phyloP scores from a whole-genome alignment of 2,888 invertebrate genomes.

The Ornithoptera priamus region DNA sequence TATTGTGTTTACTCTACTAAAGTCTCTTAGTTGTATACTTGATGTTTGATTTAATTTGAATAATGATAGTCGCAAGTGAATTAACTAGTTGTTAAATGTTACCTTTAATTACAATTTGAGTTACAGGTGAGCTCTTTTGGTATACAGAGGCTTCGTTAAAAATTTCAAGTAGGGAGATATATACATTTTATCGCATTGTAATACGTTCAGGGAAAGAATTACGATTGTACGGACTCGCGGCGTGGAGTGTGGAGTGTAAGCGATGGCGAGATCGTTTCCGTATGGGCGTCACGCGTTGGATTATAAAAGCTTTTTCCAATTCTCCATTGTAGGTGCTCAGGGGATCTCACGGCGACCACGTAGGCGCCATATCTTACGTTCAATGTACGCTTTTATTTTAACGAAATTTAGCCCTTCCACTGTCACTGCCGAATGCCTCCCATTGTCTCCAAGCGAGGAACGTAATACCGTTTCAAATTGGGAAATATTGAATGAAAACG shows the following conservation, averaged over 20 bases:
- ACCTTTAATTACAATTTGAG: neutral
- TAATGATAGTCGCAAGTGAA: too few species aligned
- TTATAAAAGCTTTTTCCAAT: slow-evolving; percentile 81
- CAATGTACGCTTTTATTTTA: slow-evolving; percentile 78
- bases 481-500: slow-evolving; percentile 77
- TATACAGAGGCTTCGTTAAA: neutral
- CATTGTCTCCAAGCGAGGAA: slow-evolving; percentile 66
- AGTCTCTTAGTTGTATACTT: too few species aligned
- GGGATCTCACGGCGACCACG: slow-evolving; percentile 74
- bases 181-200: slow-evolving; percentile 21
- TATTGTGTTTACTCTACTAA: neutral
- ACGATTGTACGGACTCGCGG: slow-evolving; percentile 34
- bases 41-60: too few species aligned
- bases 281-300: slow-evolving; percentile 78
- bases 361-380: slow-evolving; percentile 78
- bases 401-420: slow-evolving; percentile 76
- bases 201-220: slow-evolving; percentile 54
- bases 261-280: slow-evolving; percentile 47
- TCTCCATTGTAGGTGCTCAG: slow-evolving; percentile 73
- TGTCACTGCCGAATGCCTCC: slow-evolving; percentile 77
- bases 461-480: slow-evolving; percentile 72
- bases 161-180: neutral
- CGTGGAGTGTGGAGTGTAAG: slow-evolving; percentile 34
- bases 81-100: neutral
- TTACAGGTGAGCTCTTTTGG: neutral